phyloP scores from a whole-genome alignment of 2,888 invertebrate genomes.

The Halocaridina rubra region DNA sequence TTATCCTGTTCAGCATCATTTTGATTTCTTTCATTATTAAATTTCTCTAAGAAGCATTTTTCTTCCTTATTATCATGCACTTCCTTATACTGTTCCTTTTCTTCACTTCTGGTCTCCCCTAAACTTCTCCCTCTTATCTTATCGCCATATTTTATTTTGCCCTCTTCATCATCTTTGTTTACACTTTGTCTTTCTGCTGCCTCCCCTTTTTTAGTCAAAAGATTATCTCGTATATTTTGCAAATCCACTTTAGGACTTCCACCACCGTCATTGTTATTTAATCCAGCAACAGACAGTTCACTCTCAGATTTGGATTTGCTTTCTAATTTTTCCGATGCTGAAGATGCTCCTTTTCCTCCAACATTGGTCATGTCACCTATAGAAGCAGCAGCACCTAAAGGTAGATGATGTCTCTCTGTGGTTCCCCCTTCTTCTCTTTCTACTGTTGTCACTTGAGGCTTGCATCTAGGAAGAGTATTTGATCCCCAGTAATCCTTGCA shows the following conservation, averaged over 20 bases:
- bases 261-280: not conserved
- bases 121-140: not conserved
- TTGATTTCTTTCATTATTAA: not conserved
- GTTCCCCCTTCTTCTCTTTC: too few relatives aligned
- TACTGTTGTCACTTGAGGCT: constrained; percentile 22
- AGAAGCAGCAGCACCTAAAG: constrained; percentile 41
- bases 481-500: constrained; percentile 50
- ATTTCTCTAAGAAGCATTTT: not conserved
- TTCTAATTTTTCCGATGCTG: constrained; percentile 45
- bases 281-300: constrained; percentile 28
- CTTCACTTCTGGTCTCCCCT: not conserved
- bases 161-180: not conserved
- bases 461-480: constrained; percentile 51
- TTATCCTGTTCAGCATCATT: too few relatives aligned
- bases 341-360: constrained; percentile 29
- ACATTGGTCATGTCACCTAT: constrained; percentile 55
- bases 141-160: not conserved
- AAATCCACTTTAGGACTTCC: constrained; percentile 6
- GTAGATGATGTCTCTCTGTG: not conserved
- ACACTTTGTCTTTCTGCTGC: too few relatives aligned
- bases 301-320: constrained; percentile 52
- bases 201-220: constrained; percentile 19
- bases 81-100: not conserved
- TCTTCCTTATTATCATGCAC: not conserved
- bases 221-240: constrained; percentile 20